phyloP scores from a whole-genome alignment of 2,888 invertebrate genomes.

The Globia sparganii region DNA sequence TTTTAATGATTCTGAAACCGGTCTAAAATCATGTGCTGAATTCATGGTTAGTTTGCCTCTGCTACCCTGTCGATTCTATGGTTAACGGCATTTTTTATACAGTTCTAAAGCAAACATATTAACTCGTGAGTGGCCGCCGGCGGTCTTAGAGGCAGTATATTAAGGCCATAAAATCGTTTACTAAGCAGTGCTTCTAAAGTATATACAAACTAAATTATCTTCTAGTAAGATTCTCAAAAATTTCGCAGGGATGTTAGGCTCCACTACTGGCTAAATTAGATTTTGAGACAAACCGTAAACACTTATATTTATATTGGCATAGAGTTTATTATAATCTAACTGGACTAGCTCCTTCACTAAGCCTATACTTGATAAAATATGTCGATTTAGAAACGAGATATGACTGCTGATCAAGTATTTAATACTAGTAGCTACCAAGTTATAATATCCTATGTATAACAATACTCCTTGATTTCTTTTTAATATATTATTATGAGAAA shows the following conservation, averaged over 20 bases:
- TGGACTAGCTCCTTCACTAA: constrained; percentile 88
- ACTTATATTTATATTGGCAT: constrained; percentile 80
- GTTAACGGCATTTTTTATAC: constrained; percentile 19
- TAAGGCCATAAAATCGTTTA: constrained; percentile 42
- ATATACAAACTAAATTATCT: constrained; percentile 57
- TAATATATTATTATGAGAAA: background rate
- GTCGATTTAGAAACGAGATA: constrained; percentile 66
- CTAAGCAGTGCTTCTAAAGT: constrained; percentile 55
- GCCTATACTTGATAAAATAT: constrained; percentile 71
- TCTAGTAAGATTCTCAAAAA: constrained; percentile 68
- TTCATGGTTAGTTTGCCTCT: background rate
- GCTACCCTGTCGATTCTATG: background rate
- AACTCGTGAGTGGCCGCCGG: background rate
- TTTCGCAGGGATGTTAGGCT: constrained; percentile 69
- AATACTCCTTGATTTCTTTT: constrained; percentile 12
- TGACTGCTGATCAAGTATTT: constrained; percentile 34
- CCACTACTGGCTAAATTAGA: constrained; percentile 73
- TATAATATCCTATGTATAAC: background rate
- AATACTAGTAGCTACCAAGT: constrained; percentile 59
- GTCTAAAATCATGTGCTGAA: background rate
- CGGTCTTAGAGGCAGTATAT: constrained; percentile 19
- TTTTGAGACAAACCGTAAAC: constrained; percentile 77
- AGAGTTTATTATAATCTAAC: constrained; percentile 82
- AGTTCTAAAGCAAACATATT: constrained; percentile 20
- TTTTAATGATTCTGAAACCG: background rate